These are phyloP conservation scores for Dryomyza anilis DNA, from an alignment of 2,888 invertebrate species.

Conservation along the genomic window DNA sequence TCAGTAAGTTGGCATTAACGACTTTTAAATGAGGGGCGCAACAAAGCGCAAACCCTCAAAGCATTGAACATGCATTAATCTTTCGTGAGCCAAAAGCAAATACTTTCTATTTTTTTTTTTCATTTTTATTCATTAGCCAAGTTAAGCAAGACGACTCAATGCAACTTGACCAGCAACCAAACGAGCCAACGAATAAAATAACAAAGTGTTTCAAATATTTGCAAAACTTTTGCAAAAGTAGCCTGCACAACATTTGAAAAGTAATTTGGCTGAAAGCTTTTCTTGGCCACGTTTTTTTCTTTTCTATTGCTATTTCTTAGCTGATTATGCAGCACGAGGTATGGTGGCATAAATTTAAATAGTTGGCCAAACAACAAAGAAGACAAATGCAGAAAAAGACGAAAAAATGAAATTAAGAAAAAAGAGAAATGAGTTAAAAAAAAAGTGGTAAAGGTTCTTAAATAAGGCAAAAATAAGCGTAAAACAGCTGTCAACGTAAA, in stretches of 20 bases:
- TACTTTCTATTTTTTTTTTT: too few relatives aligned
- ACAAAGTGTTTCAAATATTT: neutral
- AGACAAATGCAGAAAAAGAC: neutral
- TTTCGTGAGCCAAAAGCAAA: conserved; percentile 3
- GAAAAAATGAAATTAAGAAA: neutral
- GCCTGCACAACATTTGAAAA: neutral
- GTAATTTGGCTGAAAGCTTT: conserved; percentile 23
- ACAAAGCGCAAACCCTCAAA: too few relatives aligned
- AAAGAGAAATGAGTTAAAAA: neutral
- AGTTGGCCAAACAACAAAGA: conserved; percentile 1
- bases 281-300: neutral
- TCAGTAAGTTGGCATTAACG: too few relatives aligned
- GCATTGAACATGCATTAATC: conserved; percentile 14
- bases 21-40: too few relatives aligned
- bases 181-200: neutral
- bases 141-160: neutral
- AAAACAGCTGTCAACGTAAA: conserved; percentile 19
- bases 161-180: conserved; percentile 8
- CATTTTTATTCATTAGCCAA: conserved; percentile 14
- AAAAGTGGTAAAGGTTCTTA: neutral
- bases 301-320: neutral
- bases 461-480: neutral
- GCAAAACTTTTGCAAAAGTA: neutral
- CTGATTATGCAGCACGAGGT: conserved; percentile 7
- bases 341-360: conserved; percentile 22